Percentiles rank a stretch among this genome's conserved stretches.
phyloP scores from a whole-genome alignment of 2,888 invertebrate species.

The Sarcophaga subvicina region DNA sequence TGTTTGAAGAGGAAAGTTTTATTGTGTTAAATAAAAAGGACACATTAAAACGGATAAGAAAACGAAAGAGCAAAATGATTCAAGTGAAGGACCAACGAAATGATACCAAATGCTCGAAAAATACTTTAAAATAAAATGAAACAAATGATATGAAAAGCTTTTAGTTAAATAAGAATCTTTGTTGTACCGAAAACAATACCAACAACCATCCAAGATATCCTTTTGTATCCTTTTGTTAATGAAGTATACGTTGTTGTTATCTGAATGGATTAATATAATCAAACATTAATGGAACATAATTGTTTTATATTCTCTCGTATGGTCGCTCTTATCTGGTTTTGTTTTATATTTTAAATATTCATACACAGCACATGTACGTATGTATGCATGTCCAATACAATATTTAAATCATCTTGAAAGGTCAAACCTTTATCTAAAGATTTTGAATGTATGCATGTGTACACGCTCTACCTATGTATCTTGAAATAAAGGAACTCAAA shows the following conservation, averaged over 20 bases:
- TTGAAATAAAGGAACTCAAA: not conserved
- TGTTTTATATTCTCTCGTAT: not conserved
- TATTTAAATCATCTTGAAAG: conserved; percentile 43
- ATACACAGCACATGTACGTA: not conserved
- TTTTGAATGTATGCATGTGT: not conserved
- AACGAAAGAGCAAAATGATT: not conserved
- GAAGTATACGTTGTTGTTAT: not conserved
- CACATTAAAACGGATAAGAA: conserved; percentile 32
- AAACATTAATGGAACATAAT: conserved; percentile 37
- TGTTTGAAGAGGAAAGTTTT: conserved; percentile 55
- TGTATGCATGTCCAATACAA: conserved; percentile 1
- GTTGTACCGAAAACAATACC: not conserved
- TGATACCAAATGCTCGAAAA: conserved; percentile 24
- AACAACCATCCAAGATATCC: not conserved
- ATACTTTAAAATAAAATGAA: conserved; percentile 15
- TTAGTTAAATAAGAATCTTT: conserved; percentile 11
- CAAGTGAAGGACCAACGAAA: not conserved
- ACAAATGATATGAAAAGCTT: conserved; percentile 32
- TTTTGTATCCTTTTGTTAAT: not conserved
- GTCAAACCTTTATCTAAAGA: conserved; percentile 30
- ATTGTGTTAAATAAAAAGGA: conserved; percentile 50
- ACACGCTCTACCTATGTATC: not conserved
- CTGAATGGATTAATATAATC: conserved; percentile 7
- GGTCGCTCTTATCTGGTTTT: conserved; percentile 6
- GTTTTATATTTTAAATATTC: not conserved